Evolutionary conservation across 2,797 vertebrate species (phyloP).

Genomic region (Crenuchus spilurus): DNA sequence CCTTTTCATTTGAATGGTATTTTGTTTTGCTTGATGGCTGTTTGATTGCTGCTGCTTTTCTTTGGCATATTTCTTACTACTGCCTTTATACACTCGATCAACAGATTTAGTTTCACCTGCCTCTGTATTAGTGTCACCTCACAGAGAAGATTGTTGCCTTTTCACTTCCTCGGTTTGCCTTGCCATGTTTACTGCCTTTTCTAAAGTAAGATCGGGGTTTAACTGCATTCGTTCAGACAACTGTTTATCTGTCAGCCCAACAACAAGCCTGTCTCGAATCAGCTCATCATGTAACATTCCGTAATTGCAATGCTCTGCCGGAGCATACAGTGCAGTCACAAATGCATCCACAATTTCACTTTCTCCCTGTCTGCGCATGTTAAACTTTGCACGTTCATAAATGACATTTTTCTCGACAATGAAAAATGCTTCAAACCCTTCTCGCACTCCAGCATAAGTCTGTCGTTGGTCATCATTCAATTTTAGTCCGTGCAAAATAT

Average conservation of each 20-base stretch:
- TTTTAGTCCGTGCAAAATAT: slow-evolving; percentile 22
- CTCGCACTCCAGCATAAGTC: slow-evolving; percentile 10
- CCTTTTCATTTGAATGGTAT: no score
- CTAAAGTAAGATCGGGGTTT: slow-evolving; percentile 3
- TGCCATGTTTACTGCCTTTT: slow-evolving; percentile 36
- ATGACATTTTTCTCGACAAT: slow-evolving; percentile 26
- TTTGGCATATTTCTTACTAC: no score
- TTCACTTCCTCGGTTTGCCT: slow-evolving; percentile 48
- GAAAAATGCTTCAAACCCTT: slow-evolving; percentile 26
- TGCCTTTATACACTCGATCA: no score
- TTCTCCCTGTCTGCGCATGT: slow-evolving; percentile 2
- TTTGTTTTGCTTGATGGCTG: no score
- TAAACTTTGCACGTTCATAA: slow-evolving; percentile 10
- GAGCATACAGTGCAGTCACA: slow-evolving; percentile 7
- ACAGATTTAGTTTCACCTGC: no score
- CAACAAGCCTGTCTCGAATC: not conserved
- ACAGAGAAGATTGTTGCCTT: not conserved
- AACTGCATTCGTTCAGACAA: slow-evolving; percentile 32
- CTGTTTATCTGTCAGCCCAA: not conserved
- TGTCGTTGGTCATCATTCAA: slow-evolving; percentile 10
- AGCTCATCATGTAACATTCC: slow-evolving; percentile 12
- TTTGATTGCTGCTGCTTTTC: no score
- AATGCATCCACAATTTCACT: slow-evolving; percentile 21
- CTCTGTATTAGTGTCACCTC: not conserved
- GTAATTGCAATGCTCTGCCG: slow-evolving; percentile 31